phyloP scores from a whole-genome alignment of 1,140 invertebrate species.

The Drosophila ohnishii region DNA sequence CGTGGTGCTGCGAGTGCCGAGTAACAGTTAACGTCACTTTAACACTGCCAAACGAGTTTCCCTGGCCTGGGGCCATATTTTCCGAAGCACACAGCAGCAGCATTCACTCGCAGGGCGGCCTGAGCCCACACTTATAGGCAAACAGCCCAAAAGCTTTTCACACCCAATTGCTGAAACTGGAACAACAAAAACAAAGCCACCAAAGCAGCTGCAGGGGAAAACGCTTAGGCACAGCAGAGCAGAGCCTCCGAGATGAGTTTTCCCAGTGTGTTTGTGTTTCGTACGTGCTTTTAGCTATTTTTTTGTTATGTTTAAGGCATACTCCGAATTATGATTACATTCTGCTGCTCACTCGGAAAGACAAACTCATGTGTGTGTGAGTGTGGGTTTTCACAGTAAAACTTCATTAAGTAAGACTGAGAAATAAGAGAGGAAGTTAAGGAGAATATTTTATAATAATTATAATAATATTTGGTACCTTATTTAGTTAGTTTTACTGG shows the following conservation, averaged over 20 bases:
- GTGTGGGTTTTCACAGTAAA: neutral
- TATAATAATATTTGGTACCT: neutral
- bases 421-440: neutral
- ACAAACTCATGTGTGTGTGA: slow-evolving; percentile 24
- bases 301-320: slow-evolving; percentile 79
- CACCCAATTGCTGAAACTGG: slow-evolving; percentile 71
- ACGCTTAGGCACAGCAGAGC: slow-evolving; percentile 12
- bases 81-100: slow-evolving; percentile 1
- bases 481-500: accelerated
- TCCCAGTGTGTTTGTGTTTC: slow-evolving; percentile 52
- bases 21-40: slow-evolving; percentile 78
- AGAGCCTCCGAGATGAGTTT: slow-evolving; percentile 16
- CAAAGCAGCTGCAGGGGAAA: slow-evolving; percentile 31
- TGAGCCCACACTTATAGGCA: slow-evolving; percentile 25
- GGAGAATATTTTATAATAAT: too few species aligned
- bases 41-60: slow-evolving; percentile 51
- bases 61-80: slow-evolving; percentile 39
- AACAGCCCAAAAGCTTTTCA: slow-evolving; percentile 73
- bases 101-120: neutral
- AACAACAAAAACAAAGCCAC: slow-evolving; percentile 53
- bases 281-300: slow-evolving; percentile 77
- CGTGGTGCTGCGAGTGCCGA: slow-evolving; percentile 34
- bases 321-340: slow-evolving; percentile 79
- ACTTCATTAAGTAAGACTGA: neutral
- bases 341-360: slow-evolving; percentile 35